A percentile compares a stretch with the other conserved stretches of the same genome.
These are phyloP conservation scores for Drosophila infuscata DNA, from an alignment of 2,888 invertebrate species.

Conservation along the genomic window DNA sequence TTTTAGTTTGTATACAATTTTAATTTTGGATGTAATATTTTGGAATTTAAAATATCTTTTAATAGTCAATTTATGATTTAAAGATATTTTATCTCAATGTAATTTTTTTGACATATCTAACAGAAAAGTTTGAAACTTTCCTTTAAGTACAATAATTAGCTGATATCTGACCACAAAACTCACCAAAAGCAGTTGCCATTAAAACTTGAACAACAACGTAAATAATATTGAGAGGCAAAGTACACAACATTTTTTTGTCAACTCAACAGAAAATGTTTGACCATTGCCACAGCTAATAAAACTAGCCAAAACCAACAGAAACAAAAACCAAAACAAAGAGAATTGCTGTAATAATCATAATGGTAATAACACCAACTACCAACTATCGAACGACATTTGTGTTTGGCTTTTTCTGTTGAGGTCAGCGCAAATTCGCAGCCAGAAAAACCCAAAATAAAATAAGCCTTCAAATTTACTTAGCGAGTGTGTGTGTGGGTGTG, in stretches of 20 bases:
- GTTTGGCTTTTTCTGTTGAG: slow-evolving; percentile 39
- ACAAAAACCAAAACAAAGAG: slow-evolving; percentile 9
- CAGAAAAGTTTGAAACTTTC: not conserved
- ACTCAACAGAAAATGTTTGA: slow-evolving; percentile 66
- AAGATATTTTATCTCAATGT: not conserved
- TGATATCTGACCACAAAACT: slow-evolving; percentile 39
- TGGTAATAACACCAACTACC: slow-evolving; percentile 12
- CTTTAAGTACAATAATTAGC: slow-evolving; percentile 29
- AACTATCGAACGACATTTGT: slow-evolving; percentile 50
- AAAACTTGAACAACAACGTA: slow-evolving; percentile 51
- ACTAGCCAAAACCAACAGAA: slow-evolving; percentile 20
- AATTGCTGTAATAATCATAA: slow-evolving; percentile 36
- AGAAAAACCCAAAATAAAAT: not conserved
- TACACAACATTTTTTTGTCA: slow-evolving; percentile 59
- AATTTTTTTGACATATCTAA: not conserved
- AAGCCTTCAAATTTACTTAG: slow-evolving; percentile 20
- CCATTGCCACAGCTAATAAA: slow-evolving; percentile 40
- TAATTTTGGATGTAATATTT: not conserved
- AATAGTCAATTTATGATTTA: not conserved
- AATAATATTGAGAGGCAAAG: slow-evolving; percentile 42
- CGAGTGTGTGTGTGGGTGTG: slow-evolving; percentile 14
- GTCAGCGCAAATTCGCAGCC: slow-evolving; percentile 42
- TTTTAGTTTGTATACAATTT: not conserved
- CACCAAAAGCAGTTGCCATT: slow-evolving; percentile 39
- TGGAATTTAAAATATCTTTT: not conserved